Base-by-base conservation (phyloP, 2,888 invertebrate genomes). In the Tipula helvola region DNA sequence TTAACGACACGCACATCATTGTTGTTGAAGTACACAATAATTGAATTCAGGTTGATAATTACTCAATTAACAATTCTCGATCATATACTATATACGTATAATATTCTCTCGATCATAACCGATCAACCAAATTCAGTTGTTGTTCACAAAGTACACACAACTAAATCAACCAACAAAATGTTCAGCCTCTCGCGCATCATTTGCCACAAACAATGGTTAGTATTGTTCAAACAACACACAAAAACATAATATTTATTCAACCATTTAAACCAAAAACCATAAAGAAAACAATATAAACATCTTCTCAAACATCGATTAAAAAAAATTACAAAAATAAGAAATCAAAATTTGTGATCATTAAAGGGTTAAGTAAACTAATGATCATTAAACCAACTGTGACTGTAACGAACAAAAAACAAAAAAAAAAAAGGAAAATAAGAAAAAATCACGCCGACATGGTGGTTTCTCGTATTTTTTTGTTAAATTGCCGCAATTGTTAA, bases 311-410 rank as follows among this genome's bases (percentile, higher is more conserved):
- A 84, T 84, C 84, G 84, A 84, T 84, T 84, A 84, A 39, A 84
- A 39, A 36, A 41, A 84, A 84, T 28, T 5, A 84, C 36, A n/a
- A 84, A 39, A 84, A 84, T 16, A 84, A 39, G 84, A 41, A 41
- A 41, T 84, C 41, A 84, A 84, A 84, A 84, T 84, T 84, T 39
- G 36, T 39, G 41, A 39, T 39, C 84, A 84, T 39, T 41, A 84
- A 84, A 84, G 71, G 71, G 39, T 84, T 39, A 84, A 84, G 36
- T 39, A 36, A 84, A 84, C 36, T 84, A 84, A 84, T 84, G 84
- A 84, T 84, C 84, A 84, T 84, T 41, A 84, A 84, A 84, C 84
- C 84, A 84, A 84, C 84, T 84, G 84, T 84, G 84, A 84, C 84
- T 84, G 84, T 84, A 84, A 84, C 84, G 84, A 84, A 84, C 39